A percentile compares a stretch with the other conserved stretches of the same genome.
Evolutionary conservation across 2,797 vertebrate genomes (phyloP).

Genomic region (Catharus ustulatus): DNA sequence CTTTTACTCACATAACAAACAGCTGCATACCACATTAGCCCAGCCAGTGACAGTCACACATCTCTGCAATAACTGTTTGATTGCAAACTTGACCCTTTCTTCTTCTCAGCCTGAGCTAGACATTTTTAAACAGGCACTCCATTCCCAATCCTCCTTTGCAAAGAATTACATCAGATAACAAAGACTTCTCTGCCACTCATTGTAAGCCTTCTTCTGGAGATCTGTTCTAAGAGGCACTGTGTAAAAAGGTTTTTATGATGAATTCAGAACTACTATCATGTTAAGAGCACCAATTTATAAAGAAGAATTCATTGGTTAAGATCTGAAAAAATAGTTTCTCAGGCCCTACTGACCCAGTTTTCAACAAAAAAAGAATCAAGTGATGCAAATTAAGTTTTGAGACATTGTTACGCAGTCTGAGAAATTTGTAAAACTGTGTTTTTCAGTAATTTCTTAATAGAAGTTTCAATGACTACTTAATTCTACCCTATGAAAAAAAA

Average conservation of each 20-base stretch:
- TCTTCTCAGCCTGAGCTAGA: conserved; percentile 79
- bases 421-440: conserved; percentile 77
- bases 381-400: conserved; percentile 88
- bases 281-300: conserved; percentile 88
- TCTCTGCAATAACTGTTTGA: conserved; percentile 83
- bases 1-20: conserved; percentile 83
- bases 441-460: conserved; percentile 77
- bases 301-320: conserved; percentile 85
- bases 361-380: conserved; percentile 85
- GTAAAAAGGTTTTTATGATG: conserved; percentile 86
- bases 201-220: conserved; percentile 83
- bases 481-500: conserved; percentile 54
- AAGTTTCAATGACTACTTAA: conserved; percentile 73
- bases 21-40: conserved; percentile 82
- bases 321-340: conserved; percentile 87
- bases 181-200: conserved; percentile 83
- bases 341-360: conserved; percentile 88
- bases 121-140: conserved; percentile 80
- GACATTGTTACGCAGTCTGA: conserved; percentile 80
- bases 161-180: conserved; percentile 87
- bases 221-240: conserved; percentile 81
- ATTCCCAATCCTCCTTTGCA: conserved; percentile 82
- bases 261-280: conserved; percentile 88
- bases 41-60: conserved; percentile 80
- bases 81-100: conserved; percentile 83